Percentiles rank a stretch among this genome's conserved stretches.
Conservation (phyloP, 2,113 vertebrate genomes). For the Phainopepla nitens region DNA sequence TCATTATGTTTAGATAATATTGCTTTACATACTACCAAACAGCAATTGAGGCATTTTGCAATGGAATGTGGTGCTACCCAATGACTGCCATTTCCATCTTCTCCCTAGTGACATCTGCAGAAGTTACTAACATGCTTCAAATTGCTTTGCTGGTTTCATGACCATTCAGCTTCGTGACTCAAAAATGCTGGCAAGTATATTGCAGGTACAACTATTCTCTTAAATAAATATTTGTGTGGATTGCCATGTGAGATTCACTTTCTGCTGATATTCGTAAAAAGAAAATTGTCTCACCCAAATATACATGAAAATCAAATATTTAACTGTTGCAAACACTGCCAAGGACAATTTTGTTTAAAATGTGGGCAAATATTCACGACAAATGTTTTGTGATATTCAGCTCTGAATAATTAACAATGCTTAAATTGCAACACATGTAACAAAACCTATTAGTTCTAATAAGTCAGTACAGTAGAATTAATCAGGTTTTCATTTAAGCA, state of each 20-base stretch:
- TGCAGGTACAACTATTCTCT: constrained; percentile 1
- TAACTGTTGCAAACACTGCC: constrained; percentile 56
- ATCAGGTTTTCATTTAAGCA: constrained; percentile 65
- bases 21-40: background rate
- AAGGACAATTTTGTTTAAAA: constrained; percentile 65
- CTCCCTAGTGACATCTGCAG: background rate
- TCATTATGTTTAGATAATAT: background rate
- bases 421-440: constrained; percentile 64
- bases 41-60: background rate
- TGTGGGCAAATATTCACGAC: constrained; percentile 66
- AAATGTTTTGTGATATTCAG: constrained; percentile 65
- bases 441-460: constrained; percentile 60
- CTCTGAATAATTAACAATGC: constrained; percentile 64
- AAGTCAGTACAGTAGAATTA: constrained; percentile 65
- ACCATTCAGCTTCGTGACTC: background rate
- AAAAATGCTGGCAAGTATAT: background rate
- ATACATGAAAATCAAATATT: constrained; percentile 65
- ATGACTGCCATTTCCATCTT: background rate
- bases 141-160: background rate
- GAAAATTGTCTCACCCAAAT: constrained; percentile 45
- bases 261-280: constrained; percentile 23
- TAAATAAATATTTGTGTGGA: constrained; percentile 38
- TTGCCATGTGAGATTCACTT: constrained; percentile 7
- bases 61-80: background rate
- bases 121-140: background rate